Base-by-base conservation (phyloP, 2,888 invertebrate genomes). In the Fabriciana adippe region DNA sequence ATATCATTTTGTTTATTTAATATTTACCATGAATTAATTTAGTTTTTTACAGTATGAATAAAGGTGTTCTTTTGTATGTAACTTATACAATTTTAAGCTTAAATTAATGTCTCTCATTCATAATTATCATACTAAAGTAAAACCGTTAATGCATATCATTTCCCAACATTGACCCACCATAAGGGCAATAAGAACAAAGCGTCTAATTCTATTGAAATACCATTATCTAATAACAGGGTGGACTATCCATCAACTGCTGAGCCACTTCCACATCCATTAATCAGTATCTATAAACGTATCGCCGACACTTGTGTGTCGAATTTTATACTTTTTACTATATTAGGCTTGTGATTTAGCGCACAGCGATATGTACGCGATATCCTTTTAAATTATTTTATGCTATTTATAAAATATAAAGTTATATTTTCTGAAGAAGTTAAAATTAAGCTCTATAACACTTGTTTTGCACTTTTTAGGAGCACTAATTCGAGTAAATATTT, bases 171-270 rank as follows among this genome's bases (percentile, higher is more conserved):
- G 81, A 80, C 80, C 80, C 79, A 73, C 74, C 73, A 73, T 76
- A 76, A 81, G 82, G 86, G 82, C 85, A 85, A 77, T 76, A 85
- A 87, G 90, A 90, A 92, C 90, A 92, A 92, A 87, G 86, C 82
- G 83, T 78, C 85, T 89, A 90, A 92, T 92, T 89, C 87, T 88
- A 91, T 91, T 87, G 90, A 88, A 89, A 88, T 86, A 87, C 90
- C 84, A 92, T 92, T 91, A 91, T 90, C 91, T 89, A 89, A 92
- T 91, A 92, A 87, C 86, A 81, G 80, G 82, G 83, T 81, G 79
- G 75, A 78, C 80, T 79, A 92, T 92, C 88, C 83, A 91, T 92
- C 92, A 91, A 81, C 76, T 76, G 73, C 68, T 79, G 79, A 75
- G 84, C 80, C 83, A 79, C 86, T 86, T 85, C 83, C 81, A 85